phyloP scores from a whole-genome alignment of 2,888 invertebrate species.

The Cactoblastis cactorum region DNA sequence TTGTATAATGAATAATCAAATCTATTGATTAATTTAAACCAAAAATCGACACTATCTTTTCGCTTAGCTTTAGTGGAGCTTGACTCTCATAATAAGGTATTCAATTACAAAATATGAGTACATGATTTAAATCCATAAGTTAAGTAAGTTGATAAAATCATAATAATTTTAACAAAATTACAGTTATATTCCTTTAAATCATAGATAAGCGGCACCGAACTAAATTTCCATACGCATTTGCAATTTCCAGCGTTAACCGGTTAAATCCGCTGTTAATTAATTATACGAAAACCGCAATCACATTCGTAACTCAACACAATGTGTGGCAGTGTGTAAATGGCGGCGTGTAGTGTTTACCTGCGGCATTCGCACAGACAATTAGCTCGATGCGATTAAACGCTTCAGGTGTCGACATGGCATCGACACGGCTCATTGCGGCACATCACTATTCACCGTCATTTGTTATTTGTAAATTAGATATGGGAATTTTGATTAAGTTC shows the following conservation, averaged over 20 bases:
- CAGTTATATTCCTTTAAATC: neutral
- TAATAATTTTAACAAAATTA: neutral
- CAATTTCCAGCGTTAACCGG: slow-evolving; percentile 13
- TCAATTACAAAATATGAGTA: too few species aligned
- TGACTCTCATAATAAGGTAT: too few species aligned
- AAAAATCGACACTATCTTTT: too few species aligned
- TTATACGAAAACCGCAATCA: slow-evolving; percentile 19
- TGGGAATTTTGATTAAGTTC: neutral
- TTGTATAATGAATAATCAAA: too few species aligned
- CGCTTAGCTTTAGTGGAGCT: too few species aligned
- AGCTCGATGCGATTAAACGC: slow-evolving; percentile 73
- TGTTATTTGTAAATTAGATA: slow-evolving; percentile 9
- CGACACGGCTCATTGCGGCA: slow-evolving; percentile 32
- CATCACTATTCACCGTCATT: slow-evolving; percentile 18
- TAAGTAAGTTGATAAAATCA: neutral
- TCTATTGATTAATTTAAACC: too few species aligned
- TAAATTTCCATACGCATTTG: slow-evolving; percentile 10
- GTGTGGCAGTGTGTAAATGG: slow-evolving; percentile 47
- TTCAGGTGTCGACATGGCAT: slow-evolving; percentile 55
- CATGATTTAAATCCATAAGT: too few species aligned
- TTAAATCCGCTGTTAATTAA: slow-evolving; percentile 15
- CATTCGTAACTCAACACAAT: slow-evolving; percentile 29
- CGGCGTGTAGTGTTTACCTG: slow-evolving; percentile 69
- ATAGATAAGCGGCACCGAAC: slow-evolving; percentile 4
- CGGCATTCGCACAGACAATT: slow-evolving; percentile 75